These are phyloP conservation scores for Melinopterus prodromus DNA, from an alignment of 2,888 invertebrate genomes.

Conservation along the genomic window DNA sequence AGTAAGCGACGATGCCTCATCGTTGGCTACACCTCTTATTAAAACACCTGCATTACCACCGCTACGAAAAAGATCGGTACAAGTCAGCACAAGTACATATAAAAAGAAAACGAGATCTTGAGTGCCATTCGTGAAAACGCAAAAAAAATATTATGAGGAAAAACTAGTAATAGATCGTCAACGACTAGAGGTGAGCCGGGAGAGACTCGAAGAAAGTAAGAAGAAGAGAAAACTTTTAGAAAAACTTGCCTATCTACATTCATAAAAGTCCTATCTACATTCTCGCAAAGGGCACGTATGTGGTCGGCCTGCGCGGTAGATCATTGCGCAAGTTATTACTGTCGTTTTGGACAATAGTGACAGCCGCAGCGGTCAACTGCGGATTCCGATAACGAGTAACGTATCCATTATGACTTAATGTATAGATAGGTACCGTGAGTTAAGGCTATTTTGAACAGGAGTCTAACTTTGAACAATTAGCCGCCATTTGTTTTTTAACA, in stretches of 20 bases:
- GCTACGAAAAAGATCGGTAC: constrained; percentile 14
- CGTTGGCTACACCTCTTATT: constrained; percentile 6
- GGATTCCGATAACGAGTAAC: too few relatives aligned
- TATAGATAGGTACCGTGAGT: too few relatives aligned
- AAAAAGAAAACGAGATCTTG: constrained; percentile 22
- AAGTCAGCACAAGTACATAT: constrained; percentile 11
- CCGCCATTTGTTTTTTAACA: not conserved
- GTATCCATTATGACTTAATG: too few relatives aligned
- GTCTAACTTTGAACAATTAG: not conserved
- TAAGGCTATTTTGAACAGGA: not conserved
- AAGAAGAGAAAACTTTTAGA: constrained; percentile 4
- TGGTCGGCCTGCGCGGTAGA: not conserved
- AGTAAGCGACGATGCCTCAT: not conserved
- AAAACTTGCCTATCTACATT: not conserved
- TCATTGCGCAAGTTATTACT: too few relatives aligned
- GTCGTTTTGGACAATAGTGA: too few relatives aligned
- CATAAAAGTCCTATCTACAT: not conserved
- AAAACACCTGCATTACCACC: constrained; percentile 6
- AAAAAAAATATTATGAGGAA: constrained; percentile 11
- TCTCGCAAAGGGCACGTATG: not conserved
- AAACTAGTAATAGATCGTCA: not conserved
- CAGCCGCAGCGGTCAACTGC: too few relatives aligned
- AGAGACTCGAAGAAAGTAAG: constrained; percentile 8
- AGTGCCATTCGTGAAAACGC: not conserved
- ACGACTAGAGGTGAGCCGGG: not conserved